Conservation (phyloP, 2,888 invertebrate species). For the Scaptomyza tumidula region DNA sequence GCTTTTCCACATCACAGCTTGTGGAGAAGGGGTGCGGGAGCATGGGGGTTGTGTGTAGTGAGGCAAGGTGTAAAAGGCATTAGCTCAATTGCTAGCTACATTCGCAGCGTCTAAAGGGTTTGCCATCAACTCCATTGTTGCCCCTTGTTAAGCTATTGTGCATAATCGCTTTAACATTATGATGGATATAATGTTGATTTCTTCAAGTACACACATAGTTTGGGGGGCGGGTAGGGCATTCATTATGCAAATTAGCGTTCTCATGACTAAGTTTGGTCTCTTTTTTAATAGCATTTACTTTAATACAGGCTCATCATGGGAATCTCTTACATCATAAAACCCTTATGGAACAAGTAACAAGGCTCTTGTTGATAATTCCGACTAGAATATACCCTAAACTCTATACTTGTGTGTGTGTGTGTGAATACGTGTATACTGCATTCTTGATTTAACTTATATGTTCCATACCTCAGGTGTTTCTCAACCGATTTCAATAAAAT, state of each 20-base stretch:
- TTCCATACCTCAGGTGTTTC: too few species aligned
- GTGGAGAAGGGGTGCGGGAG: too few species aligned
- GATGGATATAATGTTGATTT: background rate
- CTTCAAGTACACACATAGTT: background rate
- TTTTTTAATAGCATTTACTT: too few species aligned
- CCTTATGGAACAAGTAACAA: background rate
- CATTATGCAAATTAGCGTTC: background rate
- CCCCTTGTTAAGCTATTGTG: background rate
- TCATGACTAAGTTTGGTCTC: background rate
- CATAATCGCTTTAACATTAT: conserved; percentile 23
- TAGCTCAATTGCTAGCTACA: conserved; percentile 22
- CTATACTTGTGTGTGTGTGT: too few species aligned
- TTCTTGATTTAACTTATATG: too few species aligned
- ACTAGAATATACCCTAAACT: too few species aligned
- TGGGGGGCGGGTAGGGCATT: background rate
- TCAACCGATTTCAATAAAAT: too few species aligned
- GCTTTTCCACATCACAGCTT: conserved; percentile 44
- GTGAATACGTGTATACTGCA: too few species aligned
- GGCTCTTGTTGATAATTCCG: background rate
- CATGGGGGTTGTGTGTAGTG: background rate
- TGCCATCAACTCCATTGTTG: background rate
- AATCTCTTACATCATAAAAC: too few species aligned
- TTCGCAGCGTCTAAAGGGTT: conserved; percentile 4
- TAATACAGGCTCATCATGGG: too few species aligned
- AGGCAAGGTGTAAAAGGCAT: conserved; percentile 24